Evolutionary conservation across 2,888 invertebrate genomes (phyloP).

Genomic region (Polyploca ridens): DNA sequence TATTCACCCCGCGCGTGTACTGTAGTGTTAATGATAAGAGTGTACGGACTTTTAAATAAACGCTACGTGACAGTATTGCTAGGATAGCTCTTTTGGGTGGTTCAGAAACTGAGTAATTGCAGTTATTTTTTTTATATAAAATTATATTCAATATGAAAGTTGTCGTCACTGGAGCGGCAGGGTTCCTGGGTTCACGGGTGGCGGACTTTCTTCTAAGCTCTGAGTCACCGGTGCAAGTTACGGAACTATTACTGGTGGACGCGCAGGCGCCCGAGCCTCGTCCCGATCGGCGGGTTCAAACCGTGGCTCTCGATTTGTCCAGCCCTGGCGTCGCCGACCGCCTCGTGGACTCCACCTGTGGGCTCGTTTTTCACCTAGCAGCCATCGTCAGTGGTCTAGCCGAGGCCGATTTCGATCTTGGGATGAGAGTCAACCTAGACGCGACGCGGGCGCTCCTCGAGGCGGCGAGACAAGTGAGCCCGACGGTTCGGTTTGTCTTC

Average conservation of each 20-base stretch:
- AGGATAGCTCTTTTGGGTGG: neutral
- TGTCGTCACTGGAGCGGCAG: conserved; percentile 65
- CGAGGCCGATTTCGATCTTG: conserved; percentile 69
- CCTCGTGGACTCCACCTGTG: conserved; percentile 46
- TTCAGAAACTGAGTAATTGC: neutral
- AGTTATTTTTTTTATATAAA: too few relatives aligned
- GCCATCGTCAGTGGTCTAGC: conserved; percentile 74
- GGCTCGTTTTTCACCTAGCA: conserved; percentile 68
- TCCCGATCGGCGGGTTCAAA: conserved; percentile 23
- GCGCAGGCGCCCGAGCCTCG: conserved; percentile 25
- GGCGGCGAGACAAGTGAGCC: conserved; percentile 49
- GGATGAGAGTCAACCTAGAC: conserved; percentile 68
- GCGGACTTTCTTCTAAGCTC: conserved; percentile 47
- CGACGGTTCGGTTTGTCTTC: conserved; percentile 57
- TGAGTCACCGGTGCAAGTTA: conserved; percentile 43
- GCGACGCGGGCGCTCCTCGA: conserved; percentile 67
- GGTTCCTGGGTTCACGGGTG: conserved; percentile 59
- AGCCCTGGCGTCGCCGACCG: conserved; percentile 44
- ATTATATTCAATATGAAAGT: conserved; percentile 52
- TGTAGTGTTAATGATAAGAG: conserved; percentile 4
- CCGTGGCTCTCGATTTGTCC: conserved; percentile 24
- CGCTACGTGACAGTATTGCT: neutral
- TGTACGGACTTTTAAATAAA: neutral
- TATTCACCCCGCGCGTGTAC: too few relatives aligned
- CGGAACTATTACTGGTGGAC: conserved; percentile 51